Percentiles rank a stretch among this genome's conserved stretches.
These are phyloP conservation scores for Adineta ricciae DNA, from an alignment of 2,888 invertebrate genomes.

Conservation along the genomic window DNA sequence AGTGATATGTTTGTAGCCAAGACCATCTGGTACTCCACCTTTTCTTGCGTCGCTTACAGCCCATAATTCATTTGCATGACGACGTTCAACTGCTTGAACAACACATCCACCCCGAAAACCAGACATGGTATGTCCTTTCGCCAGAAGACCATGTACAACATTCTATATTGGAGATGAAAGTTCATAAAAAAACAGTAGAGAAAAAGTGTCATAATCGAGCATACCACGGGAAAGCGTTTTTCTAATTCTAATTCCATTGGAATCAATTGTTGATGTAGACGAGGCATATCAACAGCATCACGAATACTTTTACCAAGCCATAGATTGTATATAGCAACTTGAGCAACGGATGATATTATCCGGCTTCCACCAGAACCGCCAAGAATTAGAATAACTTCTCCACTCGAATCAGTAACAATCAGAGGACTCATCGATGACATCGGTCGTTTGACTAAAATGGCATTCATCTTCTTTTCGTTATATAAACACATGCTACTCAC, in stretches of 20 bases:
- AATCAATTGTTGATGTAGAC: slow-evolving; percentile 32
- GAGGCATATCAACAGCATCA: slow-evolving; percentile 26
- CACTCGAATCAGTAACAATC: slow-evolving; percentile 59
- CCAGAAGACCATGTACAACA: neutral
- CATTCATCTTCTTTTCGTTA: neutral
- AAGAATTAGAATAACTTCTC: slow-evolving; percentile 57
- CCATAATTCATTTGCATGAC: slow-evolving; percentile 11
- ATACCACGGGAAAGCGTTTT: slow-evolving; percentile 29
- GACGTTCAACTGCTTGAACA: slow-evolving; percentile 28
- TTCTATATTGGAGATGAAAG: neutral
- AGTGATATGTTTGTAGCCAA: neutral
- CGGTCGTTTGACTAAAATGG: slow-evolving; percentile 60
- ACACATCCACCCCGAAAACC: slow-evolving; percentile 24
- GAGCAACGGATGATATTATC: slow-evolving; percentile 68
- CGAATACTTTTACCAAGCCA: slow-evolving; percentile 25
- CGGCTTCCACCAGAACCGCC: slow-evolving; percentile 83
- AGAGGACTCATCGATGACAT: slow-evolving; percentile 81
- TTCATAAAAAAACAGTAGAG: neutral
- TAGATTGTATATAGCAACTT: slow-evolving; percentile 37
- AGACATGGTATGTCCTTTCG: neutral
- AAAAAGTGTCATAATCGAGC: neutral
- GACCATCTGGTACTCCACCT: slow-evolving; percentile 33
- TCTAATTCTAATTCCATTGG: slow-evolving; percentile 29
- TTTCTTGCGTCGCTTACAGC: slow-evolving; percentile 32
- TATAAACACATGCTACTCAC: neutral